Evolutionary conservation across 35 echinoderm and acorn worm species (phyloP).

Genomic region (Hemicentrotus pulcherrimus): DNA sequence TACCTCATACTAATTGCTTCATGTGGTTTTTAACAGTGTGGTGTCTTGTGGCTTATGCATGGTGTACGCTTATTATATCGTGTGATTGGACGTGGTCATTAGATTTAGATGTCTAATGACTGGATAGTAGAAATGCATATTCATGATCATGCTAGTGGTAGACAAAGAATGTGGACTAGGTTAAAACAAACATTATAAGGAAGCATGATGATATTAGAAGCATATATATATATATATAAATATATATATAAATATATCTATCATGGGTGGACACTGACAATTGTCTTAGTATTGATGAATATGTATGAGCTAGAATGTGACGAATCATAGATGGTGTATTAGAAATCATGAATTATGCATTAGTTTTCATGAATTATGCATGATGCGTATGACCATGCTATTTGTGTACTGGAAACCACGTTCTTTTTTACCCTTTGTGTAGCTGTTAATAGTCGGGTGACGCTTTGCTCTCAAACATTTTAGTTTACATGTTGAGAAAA

Average conservation of each 20-base stretch:
- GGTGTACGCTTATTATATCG: slow-evolving; percentile 20
- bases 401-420: background rate
- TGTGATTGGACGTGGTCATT: slow-evolving; percentile 26
- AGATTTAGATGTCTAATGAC: background rate
- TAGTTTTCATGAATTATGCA: slow-evolving; percentile 24
- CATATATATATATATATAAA: slow-evolving; percentile 29
- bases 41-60: background rate
- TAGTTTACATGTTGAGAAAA: slow-evolving; percentile 22
- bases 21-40: slow-evolving; percentile 21
- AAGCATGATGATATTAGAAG: slow-evolving; percentile 27
- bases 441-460: background rate
- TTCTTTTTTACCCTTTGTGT: background rate
- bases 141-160: background rate
- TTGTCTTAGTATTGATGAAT: slow-evolving; percentile 37
- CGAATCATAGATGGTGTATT: background rate
- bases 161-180: background rate
- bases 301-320: slow-evolving; percentile 34
- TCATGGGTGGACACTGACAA: background rate
- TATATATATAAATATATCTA: slow-evolving; percentile 50
- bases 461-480: background rate
- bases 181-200: background rate
- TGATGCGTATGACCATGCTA: background rate
- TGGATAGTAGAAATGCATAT: slow-evolving; percentile 35
- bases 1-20: slow-evolving; percentile 28
- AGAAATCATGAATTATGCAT: slow-evolving; percentile 40